Conservation (phyloP, 2,113 vertebrate genomes). For the Notothenia rossii region DNA sequence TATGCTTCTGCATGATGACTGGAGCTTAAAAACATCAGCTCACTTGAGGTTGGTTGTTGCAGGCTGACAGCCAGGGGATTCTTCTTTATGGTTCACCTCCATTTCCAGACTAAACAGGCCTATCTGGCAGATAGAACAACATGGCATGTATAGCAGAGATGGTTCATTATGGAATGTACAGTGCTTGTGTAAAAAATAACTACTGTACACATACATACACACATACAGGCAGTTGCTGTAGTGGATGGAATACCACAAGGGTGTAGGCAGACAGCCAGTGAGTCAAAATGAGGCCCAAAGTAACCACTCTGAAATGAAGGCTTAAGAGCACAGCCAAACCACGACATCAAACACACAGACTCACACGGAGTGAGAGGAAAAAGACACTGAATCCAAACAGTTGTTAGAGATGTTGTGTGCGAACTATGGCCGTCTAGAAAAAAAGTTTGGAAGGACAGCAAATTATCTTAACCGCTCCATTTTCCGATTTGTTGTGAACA, state of each 20-base stretch:
- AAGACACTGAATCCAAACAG: slow-evolving; percentile 61
- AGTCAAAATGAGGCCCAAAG: slow-evolving; percentile 83
- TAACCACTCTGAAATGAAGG: slow-evolving; percentile 88
- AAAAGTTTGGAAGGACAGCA: slow-evolving; percentile 29
- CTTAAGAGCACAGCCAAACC: slow-evolving; percentile 91
- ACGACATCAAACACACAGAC: slow-evolving; percentile 89
- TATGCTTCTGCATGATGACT: slow-evolving; percentile 26
- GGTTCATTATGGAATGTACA: slow-evolving; percentile 59
- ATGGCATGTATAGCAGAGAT: slow-evolving; percentile 16
- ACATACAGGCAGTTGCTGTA: slow-evolving; percentile 74
- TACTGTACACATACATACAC: slow-evolving; percentile 42
- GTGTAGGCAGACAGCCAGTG: slow-evolving; percentile 88
- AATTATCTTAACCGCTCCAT: slow-evolving; percentile 53
- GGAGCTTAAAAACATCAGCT: slow-evolving; percentile 62
- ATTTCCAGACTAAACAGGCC: slow-evolving; percentile 60
- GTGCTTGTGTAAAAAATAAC: slow-evolving; percentile 45
- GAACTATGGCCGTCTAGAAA: slow-evolving; percentile 45
- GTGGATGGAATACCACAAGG: slow-evolving; percentile 84
- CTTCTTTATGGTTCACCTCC: slow-evolving; percentile 43
- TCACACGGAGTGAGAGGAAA: slow-evolving; percentile 63
- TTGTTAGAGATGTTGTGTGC: slow-evolving; percentile 64
- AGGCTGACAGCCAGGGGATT: slow-evolving; percentile 35
- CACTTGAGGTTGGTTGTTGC: slow-evolving; percentile 38
- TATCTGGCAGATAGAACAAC: slow-evolving; percentile 29
- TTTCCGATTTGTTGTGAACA: slow-evolving; percentile 41